Percentiles rank a stretch among this genome's conserved stretches.
Evolutionary conservation across 2,113 vertebrate species (phyloP).

Genomic region (Tragelaphus buxtoni): DNA sequence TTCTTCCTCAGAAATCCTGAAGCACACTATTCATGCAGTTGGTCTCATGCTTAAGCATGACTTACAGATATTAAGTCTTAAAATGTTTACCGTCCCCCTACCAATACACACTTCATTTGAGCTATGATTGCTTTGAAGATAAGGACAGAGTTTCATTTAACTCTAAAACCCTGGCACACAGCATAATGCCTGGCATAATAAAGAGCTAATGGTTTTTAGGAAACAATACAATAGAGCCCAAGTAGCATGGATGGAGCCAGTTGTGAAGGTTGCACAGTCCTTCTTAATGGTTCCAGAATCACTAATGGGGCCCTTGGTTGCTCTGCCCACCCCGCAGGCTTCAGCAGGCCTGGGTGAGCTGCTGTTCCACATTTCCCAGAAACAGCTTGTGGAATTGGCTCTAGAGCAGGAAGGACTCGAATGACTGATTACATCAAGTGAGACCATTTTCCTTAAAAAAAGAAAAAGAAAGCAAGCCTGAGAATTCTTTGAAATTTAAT

Average conservation of each 20-base stretch:
- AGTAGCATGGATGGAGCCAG: not conserved
- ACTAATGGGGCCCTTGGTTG: not conserved
- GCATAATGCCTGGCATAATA: not conserved
- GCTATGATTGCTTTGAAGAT: not conserved
- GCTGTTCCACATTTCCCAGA: not conserved
- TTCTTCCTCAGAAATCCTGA: not conserved
- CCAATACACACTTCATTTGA: not conserved
- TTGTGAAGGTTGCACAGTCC: not conserved
- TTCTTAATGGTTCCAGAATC: not conserved
- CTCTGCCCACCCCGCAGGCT: not conserved
- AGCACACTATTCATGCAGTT: not conserved
- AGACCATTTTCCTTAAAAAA: not conserved
- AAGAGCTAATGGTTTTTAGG: not conserved
- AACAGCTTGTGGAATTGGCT: not conserved
- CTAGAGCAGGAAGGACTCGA: not conserved
- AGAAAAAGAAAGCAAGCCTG: not conserved
- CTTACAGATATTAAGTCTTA: not conserved
- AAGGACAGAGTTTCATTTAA: not conserved
- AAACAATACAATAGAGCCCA: not conserved
- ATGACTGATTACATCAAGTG: not conserved
- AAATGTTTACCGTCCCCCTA: not conserved
- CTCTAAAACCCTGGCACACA: not conserved
- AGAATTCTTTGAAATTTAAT: not conserved
- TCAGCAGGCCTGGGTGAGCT: rapidly evolving
- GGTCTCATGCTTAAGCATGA: not conserved